Evolutionary conservation across 1,140 invertebrate genomes (phyloP), one percentile per base, ranked within the genome.

Genomic region (Ooceraea biroi): DNA sequence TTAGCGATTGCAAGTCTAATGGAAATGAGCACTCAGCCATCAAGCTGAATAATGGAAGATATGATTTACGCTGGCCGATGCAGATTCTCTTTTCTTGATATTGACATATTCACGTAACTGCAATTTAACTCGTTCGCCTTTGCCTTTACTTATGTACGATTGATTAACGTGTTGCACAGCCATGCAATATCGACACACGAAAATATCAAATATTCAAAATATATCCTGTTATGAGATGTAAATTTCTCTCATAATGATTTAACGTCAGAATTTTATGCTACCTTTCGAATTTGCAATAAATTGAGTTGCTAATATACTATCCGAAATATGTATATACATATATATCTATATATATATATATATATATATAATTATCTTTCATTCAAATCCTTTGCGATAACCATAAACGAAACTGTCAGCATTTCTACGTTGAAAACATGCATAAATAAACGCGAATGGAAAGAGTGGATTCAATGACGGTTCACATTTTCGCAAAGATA

Each of bases 191-290:
- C 17, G 36, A 58, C 22, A 36, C 5, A 60, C 14, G 46, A 4
- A 22, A 27, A 48, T 25, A 22, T 50, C 55, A 17, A 5, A 22
- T 66, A 66, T 66, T 65, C 12, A 30, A 7, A 36, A 7, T 77
- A 77, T 44, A 66, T 77, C 25, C 65, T 65, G 73, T 77, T 77
- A 52, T 77, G 11, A 74, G 17, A 76, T 76, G 73, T n/a, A 77
- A 77, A 77, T 77, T 77, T 77, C 50, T 30, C 76, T 55, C 76
- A 27, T 78, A 68, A 57, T 63, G 66, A 69, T 57, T 69, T 69
- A 57, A 69, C 19, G 36, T 69, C 44, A 36, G 8, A 80, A 80
- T 80, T 80, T 80, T 80, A 57, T 22, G 65, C 69, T 69, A 52
- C 44, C 36, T 69, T 80, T 80, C 41, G 63, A 80, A 80, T 80